Evolutionary conservation across 2,113 vertebrate genomes (phyloP), one percentile per base, ranked within the genome.

Genomic region (Chrysochloris asiatica): DNA sequence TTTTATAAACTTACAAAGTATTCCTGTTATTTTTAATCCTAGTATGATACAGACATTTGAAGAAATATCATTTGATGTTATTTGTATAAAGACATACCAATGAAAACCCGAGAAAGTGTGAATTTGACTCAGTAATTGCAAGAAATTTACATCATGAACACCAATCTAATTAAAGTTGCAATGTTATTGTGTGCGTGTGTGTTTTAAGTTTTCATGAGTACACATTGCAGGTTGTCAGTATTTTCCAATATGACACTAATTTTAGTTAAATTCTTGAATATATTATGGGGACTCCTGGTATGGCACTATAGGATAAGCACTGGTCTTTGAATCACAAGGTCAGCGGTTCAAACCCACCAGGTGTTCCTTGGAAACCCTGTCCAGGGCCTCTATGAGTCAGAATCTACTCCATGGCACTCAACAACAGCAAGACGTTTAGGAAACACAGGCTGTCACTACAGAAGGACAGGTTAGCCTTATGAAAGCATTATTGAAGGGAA

Each of bases 231-330:
- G 43, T 54, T 90, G n/a, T 65, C 67, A 88, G 24, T 84, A 89
- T 33, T 88, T 79, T 80, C 59, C 90, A 63, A 84, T 72, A 22
- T 59, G 48, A 80, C 26, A 90, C 4, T 81, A 94, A 89, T 92
- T 77, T 88, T 83, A 71, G 28, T 67, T 95, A 80, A 91, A 91
- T 81, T 91, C 82, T 83, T 94, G n/a, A 89, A 78, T 92, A 80
- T 38, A 90, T 91, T 79, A 36, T 50, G 28, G 83, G 89, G 91
- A 83, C 43, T 92, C n/a, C n/a, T n/a, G n/a, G n/a, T n/a, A n/a
- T n/a, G n/a, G n/a, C n/a, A n/a, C n/a, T n/a, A n/a, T n/a, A n/a
- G n/a, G n/a, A n/a, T n/a, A n/a, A n/a, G n/a, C n/a, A n/a, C n/a
- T n/a, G n/a, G n/a, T n/a, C n/a, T n/a, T n/a, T n/a, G n/a, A n/a